Percentiles rank a stretch among this genome's conserved stretches.
Evolutionary conservation across 2,113 vertebrate species (phyloP).

Genomic region (Upupa epops): DNA sequence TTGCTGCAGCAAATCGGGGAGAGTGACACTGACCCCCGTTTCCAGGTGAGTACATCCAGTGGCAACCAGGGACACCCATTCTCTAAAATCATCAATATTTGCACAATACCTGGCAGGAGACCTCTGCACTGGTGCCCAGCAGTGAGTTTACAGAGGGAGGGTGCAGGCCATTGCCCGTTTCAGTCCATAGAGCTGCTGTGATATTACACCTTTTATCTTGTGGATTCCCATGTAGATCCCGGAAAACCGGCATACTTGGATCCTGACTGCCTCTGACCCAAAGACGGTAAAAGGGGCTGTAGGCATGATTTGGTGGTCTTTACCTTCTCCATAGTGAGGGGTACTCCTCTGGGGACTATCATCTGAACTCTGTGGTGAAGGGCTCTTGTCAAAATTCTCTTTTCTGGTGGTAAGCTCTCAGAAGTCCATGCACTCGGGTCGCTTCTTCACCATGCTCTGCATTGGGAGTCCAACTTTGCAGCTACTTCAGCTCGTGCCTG

Average conservation of each 20-base stretch:
- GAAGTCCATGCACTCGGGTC: conserved; percentile 56
- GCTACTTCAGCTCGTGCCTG: background rate
- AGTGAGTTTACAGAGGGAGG: background rate
- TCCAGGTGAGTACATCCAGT: conserved; percentile 81
- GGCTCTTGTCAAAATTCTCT: background rate
- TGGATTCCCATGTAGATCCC: conserved; percentile 78
- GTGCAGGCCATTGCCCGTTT: background rate
- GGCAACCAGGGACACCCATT: accelerated
- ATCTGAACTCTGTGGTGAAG: conserved; percentile 7
- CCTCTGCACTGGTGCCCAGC: accelerated
- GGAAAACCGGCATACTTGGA: conserved; percentile 73
- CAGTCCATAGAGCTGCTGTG: background rate
- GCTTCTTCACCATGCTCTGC: accelerated
- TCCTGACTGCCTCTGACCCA: conserved; percentile 67
- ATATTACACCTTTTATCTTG: conserved; percentile 39
- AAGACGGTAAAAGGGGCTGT: conserved; percentile 50
- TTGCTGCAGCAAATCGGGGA: conserved; percentile 96
- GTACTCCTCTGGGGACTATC: background rate
- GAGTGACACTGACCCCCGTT: conserved; percentile 89
- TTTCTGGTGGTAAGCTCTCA: background rate
- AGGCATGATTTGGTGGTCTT: conserved; percentile 2
- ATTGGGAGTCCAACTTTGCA: background rate
- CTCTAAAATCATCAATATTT: background rate
- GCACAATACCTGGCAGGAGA: background rate
- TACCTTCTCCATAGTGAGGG: background rate